Evolutionary conservation across 2,888 invertebrate species (phyloP), one percentile per base, ranked within the genome.

Genomic region (Ptilodon capucinus): DNA sequence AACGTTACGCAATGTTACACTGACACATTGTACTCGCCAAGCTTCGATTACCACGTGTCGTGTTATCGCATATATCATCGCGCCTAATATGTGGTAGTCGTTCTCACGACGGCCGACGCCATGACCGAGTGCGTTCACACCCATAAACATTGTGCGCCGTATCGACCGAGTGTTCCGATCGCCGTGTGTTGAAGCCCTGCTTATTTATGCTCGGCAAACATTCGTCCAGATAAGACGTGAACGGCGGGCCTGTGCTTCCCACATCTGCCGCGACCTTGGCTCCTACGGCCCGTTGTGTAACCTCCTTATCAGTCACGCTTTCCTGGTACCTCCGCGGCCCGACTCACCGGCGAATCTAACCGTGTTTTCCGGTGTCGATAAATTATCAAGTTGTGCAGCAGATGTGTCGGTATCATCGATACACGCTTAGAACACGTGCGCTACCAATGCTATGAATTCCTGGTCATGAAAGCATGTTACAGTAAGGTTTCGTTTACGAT

Each of bases 261-360:
- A 87, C 89, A 88, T 87, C 91, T 88, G 89, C 81, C 74, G 71
- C 86, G 89, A 86, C 90, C 90, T 90, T 91, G 90, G 86, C 79
- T 81, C 76, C 81, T 76, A 60, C 71, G 71, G 81, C 77, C 74
- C 76, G 84, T 87, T 84, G 86, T 81, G 78, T 86, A 86, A 84
- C 79, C 77, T 75, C 74, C 79, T 87, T 89, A 91, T 91, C 89
- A 86, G 89, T 87, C 89, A 86, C 70, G 71, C 76, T 81, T 74
- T 76, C 81, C 79, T 80, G 75, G 76, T 76, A 76, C 76, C 71
- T 74, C 66, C 67, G 66, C 70, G 68, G 46, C 57, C 58, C 68
- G 48, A 60, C 69, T 74, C 68, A 76, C 78, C 74, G 76, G 78
- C 81, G 68, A 85, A 86, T 85, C 84, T 80, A 64, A 71, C 79